Evolutionary conservation across 2,888 invertebrate species (phyloP), one percentile per base, ranked within the genome.

Genomic region (Sussaba pulchella): DNA sequence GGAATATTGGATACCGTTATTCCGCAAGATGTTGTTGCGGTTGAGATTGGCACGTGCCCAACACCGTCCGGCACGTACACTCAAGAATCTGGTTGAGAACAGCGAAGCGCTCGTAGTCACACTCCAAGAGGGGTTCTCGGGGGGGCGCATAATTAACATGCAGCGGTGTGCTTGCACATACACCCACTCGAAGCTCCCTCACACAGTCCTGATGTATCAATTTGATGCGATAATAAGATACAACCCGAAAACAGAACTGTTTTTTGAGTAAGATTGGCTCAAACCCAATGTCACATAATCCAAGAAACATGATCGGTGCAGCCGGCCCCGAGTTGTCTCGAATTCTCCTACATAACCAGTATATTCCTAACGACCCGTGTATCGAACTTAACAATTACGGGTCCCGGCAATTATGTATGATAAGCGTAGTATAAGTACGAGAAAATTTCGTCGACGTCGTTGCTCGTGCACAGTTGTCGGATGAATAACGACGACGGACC

Each of bases 401-500:
- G 10, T 24, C 24, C n/a, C 1, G n/a, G 8, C 50, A 36, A 10
- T 36, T 31, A 17, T 14, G 19, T 54, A 63, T 41, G 8, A 57
- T 12, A 50, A 2, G 17, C 19, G 1, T 5, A 31, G 10, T 43
- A 24, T 57, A 73, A 59, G 57, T 43, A 63, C 43, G 74, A 69
- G 75, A 75, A 83, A 81, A 81, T 81, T 78, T 75, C 61, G 24
- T 50, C 66, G 21, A 39, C 39, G 21, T 61, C 61, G 61, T 61
- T 61, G 31, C 17, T 31, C 14, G 9, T 26, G 66, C 72, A 61
- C 67, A 17, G 45, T 76, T 72, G 70, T 78, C 59, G 76, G 71
- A 83, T 83, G 81, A 83, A 83, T 83, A 83, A 83, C 81, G 83
- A 78, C 72, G 77, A 81, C 72, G 73, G 69, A 14, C 52, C 61